phyloP scores from a whole-genome alignment of 1,140 invertebrate species.

The Hesperophylax magnus region DNA sequence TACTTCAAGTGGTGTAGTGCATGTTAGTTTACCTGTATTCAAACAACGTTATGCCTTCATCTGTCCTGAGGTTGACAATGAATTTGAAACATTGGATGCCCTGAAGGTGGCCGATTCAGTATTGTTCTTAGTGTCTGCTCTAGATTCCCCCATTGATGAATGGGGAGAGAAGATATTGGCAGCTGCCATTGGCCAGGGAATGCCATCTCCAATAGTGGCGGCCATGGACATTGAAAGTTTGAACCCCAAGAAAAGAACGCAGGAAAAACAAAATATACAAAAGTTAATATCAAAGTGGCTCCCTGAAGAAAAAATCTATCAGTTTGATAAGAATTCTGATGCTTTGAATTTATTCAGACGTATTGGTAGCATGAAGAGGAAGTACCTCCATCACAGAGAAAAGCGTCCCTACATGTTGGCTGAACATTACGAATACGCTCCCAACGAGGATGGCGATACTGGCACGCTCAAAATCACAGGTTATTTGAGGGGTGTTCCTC shows the following conservation, averaged over 20 bases:
- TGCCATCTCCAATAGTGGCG: constrained; percentile 84
- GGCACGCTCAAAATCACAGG: constrained; percentile 90
- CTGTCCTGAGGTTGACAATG: constrained; percentile 78
- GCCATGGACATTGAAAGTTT: constrained; percentile 83
- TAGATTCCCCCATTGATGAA: constrained; percentile 78
- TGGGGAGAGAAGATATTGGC: constrained; percentile 83
- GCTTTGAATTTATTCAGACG: constrained; percentile 84
- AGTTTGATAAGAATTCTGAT: constrained; percentile 83
- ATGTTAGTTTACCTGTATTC: constrained; percentile 86
- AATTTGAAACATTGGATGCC: constrained; percentile 84
- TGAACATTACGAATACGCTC: constrained; percentile 82
- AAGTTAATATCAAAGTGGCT: constrained; percentile 84
- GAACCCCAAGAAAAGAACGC: constrained; percentile 80
- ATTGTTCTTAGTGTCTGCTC: constrained; percentile 80
- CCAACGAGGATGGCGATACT: constrained; percentile 69
- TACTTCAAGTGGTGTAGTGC: constrained; percentile 76
- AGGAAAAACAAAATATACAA: constrained; percentile 82
- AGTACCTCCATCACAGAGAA: constrained; percentile 80
- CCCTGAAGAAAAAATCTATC: constrained; percentile 86
- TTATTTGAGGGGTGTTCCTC: constrained; percentile 83
- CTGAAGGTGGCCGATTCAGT: constrained; percentile 89
- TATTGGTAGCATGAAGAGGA: constrained; percentile 87
- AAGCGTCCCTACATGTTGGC: constrained; percentile 85
- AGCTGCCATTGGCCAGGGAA: constrained; percentile 84
- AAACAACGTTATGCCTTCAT: constrained; percentile 90